phyloP scores from a whole-genome alignment of 1,140 invertebrate species.

The Conopomorpha cramerella region DNA sequence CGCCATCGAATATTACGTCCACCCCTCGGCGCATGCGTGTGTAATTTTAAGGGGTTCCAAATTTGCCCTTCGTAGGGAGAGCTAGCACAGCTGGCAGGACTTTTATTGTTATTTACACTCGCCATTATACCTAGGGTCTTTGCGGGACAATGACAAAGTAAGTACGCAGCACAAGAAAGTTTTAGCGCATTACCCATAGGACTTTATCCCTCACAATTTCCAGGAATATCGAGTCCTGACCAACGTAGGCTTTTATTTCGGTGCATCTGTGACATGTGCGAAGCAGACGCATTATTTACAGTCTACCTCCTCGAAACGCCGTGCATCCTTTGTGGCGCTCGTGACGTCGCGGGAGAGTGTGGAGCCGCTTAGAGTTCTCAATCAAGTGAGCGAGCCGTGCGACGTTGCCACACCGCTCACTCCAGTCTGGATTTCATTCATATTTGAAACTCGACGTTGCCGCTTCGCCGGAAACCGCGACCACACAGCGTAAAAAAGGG shows the following conservation, averaged over 20 bases:
- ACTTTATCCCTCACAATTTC: too few species aligned
- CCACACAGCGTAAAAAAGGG: slow-evolving; percentile 55
- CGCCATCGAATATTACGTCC: slow-evolving; percentile 24
- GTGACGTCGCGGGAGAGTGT: slow-evolving; percentile 43
- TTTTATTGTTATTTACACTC: background rate
- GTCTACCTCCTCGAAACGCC: too few species aligned
- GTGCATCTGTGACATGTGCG: too few species aligned
- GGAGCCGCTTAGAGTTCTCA: slow-evolving; percentile 51
- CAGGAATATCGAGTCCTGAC: too few species aligned
- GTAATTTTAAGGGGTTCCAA: slow-evolving; percentile 36
- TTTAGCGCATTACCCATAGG: too few species aligned
- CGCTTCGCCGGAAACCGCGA: slow-evolving; percentile 55
- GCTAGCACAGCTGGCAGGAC: slow-evolving; percentile 27
- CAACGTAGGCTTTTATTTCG: too few species aligned
- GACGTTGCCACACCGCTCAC: slow-evolving; percentile 45
- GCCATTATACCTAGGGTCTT: background rate
- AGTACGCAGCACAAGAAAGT: too few species aligned
- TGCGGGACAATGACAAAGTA: too few species aligned
- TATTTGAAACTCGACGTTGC: slow-evolving; percentile 57
- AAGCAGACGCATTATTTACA: too few species aligned
- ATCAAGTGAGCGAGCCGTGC: slow-evolving; percentile 48
- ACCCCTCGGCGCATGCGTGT: slow-evolving; percentile 43
- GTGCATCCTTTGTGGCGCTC: too few species aligned
- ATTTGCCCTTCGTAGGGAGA: slow-evolving; percentile 33
- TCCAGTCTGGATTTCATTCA: slow-evolving; percentile 56